These are phyloP conservation scores for Lysandra bellargus DNA, from an alignment of 2,888 invertebrate genomes.

Conservation along the genomic window DNA sequence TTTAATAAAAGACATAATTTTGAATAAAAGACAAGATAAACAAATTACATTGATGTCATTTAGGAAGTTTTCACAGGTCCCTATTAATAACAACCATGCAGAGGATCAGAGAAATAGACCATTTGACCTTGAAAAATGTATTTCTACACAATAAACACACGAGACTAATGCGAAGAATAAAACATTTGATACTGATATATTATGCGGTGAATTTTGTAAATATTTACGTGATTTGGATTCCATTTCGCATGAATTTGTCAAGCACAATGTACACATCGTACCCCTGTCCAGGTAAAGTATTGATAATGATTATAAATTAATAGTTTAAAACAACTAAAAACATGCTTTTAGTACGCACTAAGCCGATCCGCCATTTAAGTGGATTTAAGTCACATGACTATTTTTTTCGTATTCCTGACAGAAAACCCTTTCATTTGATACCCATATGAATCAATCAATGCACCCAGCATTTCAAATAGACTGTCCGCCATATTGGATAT, in stretches of 20 bases:
- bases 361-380: too few relatives aligned
- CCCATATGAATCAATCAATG: too few relatives aligned
- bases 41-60: neutral
- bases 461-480: too few relatives aligned
- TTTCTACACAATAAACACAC: neutral
- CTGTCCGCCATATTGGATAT: too few relatives aligned
- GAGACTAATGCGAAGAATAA: neutral
- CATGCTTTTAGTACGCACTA: too few relatives aligned
- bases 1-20: too few relatives aligned
- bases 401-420: too few relatives aligned
- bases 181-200: neutral
- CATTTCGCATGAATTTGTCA: constrained; percentile 1
- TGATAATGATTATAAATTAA: too few relatives aligned
- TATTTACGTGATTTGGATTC: constrained; percentile 9
- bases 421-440: too few relatives aligned
- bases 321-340: too few relatives aligned
- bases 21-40: too few relatives aligned
- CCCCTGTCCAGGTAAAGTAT: constrained; percentile 6
- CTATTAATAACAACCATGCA: constrained; percentile 1
- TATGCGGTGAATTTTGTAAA: constrained; percentile 12
- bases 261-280: neutral
- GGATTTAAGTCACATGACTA: too few relatives aligned
- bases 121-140: neutral
- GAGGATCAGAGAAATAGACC: constrained; percentile 8
- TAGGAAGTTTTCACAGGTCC: neutral